Conservation (phyloP, 2,888 invertebrate genomes). For the Rhorus exstirpatorius region DNA sequence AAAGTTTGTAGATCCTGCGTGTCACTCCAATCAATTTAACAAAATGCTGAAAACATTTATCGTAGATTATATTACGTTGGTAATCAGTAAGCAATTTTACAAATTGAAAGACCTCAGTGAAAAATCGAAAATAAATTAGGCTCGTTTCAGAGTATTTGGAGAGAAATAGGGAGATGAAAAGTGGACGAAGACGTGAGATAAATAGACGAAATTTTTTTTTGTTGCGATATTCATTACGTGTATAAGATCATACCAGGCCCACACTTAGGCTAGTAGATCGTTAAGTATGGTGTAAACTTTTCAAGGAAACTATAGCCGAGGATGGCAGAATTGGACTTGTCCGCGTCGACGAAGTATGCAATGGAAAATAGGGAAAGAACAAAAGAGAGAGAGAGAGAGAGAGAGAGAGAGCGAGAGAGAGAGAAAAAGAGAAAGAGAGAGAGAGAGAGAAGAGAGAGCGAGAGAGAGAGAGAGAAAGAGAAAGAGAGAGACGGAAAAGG, state of each 20-base stretch:
- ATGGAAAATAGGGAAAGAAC: conserved; percentile 15
- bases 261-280: conserved; percentile 51
- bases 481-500: not conserved
- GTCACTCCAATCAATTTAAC: no score
- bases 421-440: not conserved
- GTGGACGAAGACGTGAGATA: no score
- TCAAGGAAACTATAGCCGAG: conserved; percentile 2
- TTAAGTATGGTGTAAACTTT: conserved; percentile 64
- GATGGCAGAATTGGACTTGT: conserved; percentile 56
- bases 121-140: no score
- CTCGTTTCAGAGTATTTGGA: not conserved
- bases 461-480: conserved; percentile 8
- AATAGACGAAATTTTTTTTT: no score
- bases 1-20: no score
- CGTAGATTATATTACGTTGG: no score
- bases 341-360: conserved; percentile 32
- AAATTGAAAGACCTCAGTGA: no score
- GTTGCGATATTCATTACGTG: no score
- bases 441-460: conserved; percentile 17
- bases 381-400: conserved; percentile 3
- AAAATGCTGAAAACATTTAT: no score
- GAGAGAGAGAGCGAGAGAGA: not conserved
- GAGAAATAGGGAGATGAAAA: not conserved
- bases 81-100: no score
- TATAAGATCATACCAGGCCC: no score